Conservation (phyloP, 2,888 invertebrate genomes). For the Ditylenchus weischeri region DNA sequence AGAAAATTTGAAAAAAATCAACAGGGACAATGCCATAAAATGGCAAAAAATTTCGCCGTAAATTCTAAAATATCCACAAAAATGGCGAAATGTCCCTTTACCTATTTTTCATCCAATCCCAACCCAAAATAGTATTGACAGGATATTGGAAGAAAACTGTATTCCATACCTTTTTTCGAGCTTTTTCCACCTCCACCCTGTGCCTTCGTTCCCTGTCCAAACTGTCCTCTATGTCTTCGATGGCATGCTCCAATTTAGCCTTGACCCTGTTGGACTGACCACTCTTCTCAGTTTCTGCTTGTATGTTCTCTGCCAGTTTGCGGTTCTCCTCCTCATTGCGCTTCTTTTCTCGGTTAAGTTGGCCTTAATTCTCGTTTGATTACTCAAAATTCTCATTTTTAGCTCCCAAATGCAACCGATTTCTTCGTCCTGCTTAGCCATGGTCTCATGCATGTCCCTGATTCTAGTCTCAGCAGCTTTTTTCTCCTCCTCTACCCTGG, state of each 20-base stretch:
- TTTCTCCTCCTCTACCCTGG: constrained; percentile 50
- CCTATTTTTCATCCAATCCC: too few species aligned
- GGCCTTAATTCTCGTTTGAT: constrained; percentile 81
- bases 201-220: constrained; percentile 40
- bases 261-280: constrained; percentile 56
- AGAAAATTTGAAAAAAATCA: too few species aligned
- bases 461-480: constrained; percentile 53
- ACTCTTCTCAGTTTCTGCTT: constrained; percentile 80
- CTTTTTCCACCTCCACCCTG: constrained; percentile 38
- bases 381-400: constrained; percentile 87
- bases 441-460: constrained; percentile 73
- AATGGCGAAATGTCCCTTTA: too few species aligned
- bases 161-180: constrained; percentile 32
- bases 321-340: constrained; percentile 62
- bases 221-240: constrained; percentile 54
- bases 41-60: too few species aligned
- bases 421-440: constrained; percentile 97
- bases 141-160: too few species aligned
- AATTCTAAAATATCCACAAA: too few species aligned
- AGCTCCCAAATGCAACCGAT: constrained; percentile 42
- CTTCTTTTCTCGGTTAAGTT: constrained; percentile 59
- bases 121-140: too few species aligned
- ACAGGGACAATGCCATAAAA: too few species aligned
- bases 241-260: constrained; percentile 55
- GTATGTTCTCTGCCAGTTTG: constrained; percentile 59